These are phyloP conservation scores for Rachycentron canadum DNA, from an alignment of 2,797 vertebrate genomes.

Conservation along the genomic window DNA sequence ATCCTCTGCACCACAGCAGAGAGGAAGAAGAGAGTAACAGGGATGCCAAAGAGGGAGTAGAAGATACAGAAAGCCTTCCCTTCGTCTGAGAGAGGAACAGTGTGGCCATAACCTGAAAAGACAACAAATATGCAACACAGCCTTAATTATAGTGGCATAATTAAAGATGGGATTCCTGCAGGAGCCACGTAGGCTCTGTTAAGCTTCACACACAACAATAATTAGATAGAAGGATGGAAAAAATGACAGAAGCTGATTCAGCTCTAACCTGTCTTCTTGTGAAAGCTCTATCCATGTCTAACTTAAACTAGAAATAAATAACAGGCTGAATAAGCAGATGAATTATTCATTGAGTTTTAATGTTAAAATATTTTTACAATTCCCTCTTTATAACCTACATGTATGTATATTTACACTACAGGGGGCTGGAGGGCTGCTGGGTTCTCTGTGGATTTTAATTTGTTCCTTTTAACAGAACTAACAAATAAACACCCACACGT, in stretches of 20 bases:
- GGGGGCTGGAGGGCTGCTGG: neutral
- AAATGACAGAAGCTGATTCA: neutral
- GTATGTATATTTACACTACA: neutral
- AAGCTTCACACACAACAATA: constrained; percentile 31
- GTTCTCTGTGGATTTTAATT: neutral
- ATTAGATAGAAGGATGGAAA: constrained; percentile 4
- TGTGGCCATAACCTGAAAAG: constrained; percentile 94
- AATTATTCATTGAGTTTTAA: constrained; percentile 6
- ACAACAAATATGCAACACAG: constrained; percentile 28
- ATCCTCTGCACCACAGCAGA: constrained; percentile 92
- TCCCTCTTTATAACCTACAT: neutral
- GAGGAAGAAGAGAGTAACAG: constrained; percentile 94
- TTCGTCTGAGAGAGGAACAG: constrained; percentile 94
- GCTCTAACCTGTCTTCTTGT: neutral
- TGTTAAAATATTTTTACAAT: neutral
- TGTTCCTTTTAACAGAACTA: neutral
- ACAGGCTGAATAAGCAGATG: neutral
- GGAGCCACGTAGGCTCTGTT: constrained; percentile 13
- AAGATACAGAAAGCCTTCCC: constrained; percentile 97
- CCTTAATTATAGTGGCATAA: constrained; percentile 28
- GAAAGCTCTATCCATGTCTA: neutral
- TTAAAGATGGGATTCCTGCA: constrained; percentile 6
- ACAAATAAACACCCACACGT: neutral
- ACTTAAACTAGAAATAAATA: neutral
- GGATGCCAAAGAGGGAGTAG: constrained; percentile 94